phyloP scores from a whole-genome alignment of 2,888 invertebrate genomes.

The Drosophila aldrichi region DNA sequence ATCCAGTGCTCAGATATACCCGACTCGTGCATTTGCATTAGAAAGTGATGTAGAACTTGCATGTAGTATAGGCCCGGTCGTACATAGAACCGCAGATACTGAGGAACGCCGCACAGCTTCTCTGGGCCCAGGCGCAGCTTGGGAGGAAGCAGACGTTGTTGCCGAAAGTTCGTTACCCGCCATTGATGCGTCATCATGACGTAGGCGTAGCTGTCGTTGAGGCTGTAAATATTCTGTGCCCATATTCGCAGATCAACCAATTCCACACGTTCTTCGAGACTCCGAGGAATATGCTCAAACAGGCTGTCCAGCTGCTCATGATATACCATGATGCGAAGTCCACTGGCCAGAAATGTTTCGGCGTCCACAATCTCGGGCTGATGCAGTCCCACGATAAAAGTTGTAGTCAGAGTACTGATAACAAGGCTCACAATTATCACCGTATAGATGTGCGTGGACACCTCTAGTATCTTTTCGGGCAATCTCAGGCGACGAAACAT shows the following conservation, averaged over 20 bases:
- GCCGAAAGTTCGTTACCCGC: conserved; percentile 12
- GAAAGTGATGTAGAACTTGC: neutral
- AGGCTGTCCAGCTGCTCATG: neutral
- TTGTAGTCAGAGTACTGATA: neutral
- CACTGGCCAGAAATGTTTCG: conserved; percentile 22
- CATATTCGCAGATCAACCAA: conserved; percentile 10
- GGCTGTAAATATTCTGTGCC: conserved; percentile 5
- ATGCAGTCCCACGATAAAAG: neutral
- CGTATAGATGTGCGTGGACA: too few relatives aligned
- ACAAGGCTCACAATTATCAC: neutral
- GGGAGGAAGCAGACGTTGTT: conserved; percentile 21
- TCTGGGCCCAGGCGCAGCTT: conserved; percentile 24
- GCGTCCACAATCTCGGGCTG: conserved; percentile 15
- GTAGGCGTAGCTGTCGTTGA: conserved; percentile 39
- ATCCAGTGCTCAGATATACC: conserved; percentile 25
- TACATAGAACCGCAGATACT: conserved; percentile 11
- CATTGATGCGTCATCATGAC: conserved; percentile 5
- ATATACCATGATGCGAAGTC: conserved; percentile 23
- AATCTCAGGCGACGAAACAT: neutral
- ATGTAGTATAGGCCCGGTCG: neutral
- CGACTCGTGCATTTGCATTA: neutral
- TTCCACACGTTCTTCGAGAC: conserved; percentile 7
- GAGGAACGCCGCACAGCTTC: conserved; percentile 13
- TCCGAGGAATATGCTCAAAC: conserved; percentile 13
- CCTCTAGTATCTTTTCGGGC: conserved; percentile 3